Base-by-base conservation (phyloP, 2,888 invertebrate genomes). In the Dryobota labecula region DNA sequence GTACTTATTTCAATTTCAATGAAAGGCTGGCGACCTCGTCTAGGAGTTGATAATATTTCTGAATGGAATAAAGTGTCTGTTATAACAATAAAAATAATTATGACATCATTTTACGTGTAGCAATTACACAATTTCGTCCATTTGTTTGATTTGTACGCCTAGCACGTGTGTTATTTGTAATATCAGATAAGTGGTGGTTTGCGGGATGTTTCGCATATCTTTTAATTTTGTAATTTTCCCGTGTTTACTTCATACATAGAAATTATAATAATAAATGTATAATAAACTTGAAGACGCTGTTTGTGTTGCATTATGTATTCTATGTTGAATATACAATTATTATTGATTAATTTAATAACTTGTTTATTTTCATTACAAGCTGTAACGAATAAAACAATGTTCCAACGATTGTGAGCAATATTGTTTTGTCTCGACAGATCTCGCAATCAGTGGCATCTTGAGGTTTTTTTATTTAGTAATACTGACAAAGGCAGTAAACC, bases 21-120 rank as follows among this genome's bases (percentile, higher is more conserved):
- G 77, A 74, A 80, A 73, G 61, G 60, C 68, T 62, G 47, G 60
- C 6, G 76, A 74, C 85, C 81, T 85, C 75, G 75, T 57, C 45
- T 62, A 18, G 6, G 54, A 56, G 53, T 74, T 69, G 45, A 67
- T 70, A 70, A 41, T 43, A 45, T 57, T 75, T 65, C 7, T 73
- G 58, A 82, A 73, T 61, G 63, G 13, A 76, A 51, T 49, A 20
- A 60, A 69, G 58, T 72, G 47, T 30, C 27, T 56, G 45, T 11
- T 56, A 41, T 64, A 69, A 69, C n/a, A 70, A 49, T 56, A 54
- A 67, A 65, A 47, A 43, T 38, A 20, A 30, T 30, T 30, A 49
- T 33, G n/a, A 36, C 61, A 47, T 49, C 8, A 68, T 68, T 60
- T 41, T 68, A 76, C 43, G 36, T 57, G 43, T 43, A 64, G 38